These are phyloP conservation scores for Harpagoxenus sublaevis DNA, from an alignment of 2,888 invertebrate species.

Conservation along the genomic window DNA sequence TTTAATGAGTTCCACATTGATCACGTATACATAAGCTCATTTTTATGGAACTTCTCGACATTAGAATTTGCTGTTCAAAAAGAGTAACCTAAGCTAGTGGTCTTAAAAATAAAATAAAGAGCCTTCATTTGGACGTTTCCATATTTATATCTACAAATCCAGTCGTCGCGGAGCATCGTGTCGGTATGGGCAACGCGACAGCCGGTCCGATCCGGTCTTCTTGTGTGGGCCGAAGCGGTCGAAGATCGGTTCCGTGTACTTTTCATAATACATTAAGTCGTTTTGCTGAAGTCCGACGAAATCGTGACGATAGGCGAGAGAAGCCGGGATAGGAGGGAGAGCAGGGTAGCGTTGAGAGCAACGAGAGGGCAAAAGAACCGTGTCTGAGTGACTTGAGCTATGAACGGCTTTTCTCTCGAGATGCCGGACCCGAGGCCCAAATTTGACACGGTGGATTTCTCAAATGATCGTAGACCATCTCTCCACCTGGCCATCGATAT, in stretches of 20 bases:
- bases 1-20: not conserved
- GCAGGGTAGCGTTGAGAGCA: constrained; percentile 54
- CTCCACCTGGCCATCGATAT: constrained; percentile 70
- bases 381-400: constrained; percentile 77
- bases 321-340: not conserved
- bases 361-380: constrained; percentile 65
- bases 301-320: constrained; percentile 61
- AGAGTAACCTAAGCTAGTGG: not conserved
- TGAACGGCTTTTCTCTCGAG: constrained; percentile 67
- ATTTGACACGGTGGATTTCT: constrained; percentile 80
- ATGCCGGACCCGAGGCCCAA: constrained; percentile 70
- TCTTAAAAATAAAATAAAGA: not conserved
- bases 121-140: constrained; percentile 27
- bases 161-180: constrained; percentile 9
- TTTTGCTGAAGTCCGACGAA: constrained; percentile 72
- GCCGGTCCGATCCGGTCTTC: constrained; percentile 51
- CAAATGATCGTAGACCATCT: constrained; percentile 62
- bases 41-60: not conserved
- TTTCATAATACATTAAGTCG: constrained; percentile 81
- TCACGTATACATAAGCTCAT: not conserved
- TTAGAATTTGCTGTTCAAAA: not conserved
- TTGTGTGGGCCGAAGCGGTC: constrained; percentile 67
- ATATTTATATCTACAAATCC: constrained; percentile 48
- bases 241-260: constrained; percentile 75
- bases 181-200: constrained; percentile 15